Percentiles rank a stretch among this genome's conserved stretches.
phyloP scores from a whole-genome alignment of 2,888 invertebrate genomes.

The Diplolepis rosae region DNA sequence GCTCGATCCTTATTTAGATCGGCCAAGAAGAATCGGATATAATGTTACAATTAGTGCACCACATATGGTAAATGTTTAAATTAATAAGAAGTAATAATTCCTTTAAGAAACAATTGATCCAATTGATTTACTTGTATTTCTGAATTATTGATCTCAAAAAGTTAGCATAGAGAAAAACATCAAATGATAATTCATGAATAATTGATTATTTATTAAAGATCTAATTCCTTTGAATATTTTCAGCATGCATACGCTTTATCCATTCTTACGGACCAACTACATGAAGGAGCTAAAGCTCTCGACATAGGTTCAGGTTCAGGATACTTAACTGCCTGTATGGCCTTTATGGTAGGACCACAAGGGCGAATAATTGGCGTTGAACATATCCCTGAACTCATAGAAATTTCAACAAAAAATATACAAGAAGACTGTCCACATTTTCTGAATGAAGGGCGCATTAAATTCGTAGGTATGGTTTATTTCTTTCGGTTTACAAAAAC shows the following conservation, averaged over 20 bases:
- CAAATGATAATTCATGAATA: background rate
- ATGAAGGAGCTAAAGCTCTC: conserved; percentile 74
- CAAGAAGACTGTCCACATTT: conserved; percentile 62
- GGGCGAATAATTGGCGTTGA: conserved; percentile 76
- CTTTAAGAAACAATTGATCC: background rate
- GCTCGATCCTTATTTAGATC: conserved; percentile 88
- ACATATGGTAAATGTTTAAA: conserved; percentile 87
- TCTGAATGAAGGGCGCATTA: conserved; percentile 62
- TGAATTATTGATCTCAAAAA: too few species aligned
- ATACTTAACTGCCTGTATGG: conserved; percentile 78
- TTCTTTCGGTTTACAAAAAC: background rate
- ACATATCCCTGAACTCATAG: conserved; percentile 76
- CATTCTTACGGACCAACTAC: conserved; percentile 84
- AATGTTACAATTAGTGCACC: conserved; percentile 97
- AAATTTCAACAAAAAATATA: conserved; percentile 75
- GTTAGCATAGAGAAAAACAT: too few species aligned
- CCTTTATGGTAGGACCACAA: conserved; percentile 75
- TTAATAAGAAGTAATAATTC: conserved; percentile 15
- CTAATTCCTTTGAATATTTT: conserved; percentile 28
- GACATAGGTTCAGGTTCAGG: conserved; percentile 79
- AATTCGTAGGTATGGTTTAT: conserved; percentile 64
- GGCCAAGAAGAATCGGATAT: conserved; percentile 94
- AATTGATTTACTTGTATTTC: too few species aligned
- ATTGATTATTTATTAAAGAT: too few species aligned
- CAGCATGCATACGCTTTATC: conserved; percentile 95